Evolutionary conservation across 2,113 vertebrate genomes (phyloP).

Genomic region (Barnardius zonarius): DNA sequence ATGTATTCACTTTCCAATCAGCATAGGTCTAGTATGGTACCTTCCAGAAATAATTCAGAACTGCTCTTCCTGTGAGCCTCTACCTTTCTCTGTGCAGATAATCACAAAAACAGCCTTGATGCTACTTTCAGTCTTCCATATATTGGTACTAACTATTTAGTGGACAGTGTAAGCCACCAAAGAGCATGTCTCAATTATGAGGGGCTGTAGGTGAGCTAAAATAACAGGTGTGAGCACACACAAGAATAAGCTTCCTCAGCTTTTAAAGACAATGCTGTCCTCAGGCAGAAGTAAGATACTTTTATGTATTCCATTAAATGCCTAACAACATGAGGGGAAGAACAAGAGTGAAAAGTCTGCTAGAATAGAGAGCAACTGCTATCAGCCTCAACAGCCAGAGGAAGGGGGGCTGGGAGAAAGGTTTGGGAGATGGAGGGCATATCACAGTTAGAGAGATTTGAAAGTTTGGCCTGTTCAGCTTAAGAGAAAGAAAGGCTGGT

Average conservation of each 20-base stretch:
- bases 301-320: neutral
- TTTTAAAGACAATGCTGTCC: neutral
- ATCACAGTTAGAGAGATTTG: neutral
- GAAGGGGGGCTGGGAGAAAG: neutral
- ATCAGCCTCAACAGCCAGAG: neutral
- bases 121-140: too few species aligned
- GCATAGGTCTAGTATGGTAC: neutral
- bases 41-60: neutral
- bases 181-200: neutral
- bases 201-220: neutral
- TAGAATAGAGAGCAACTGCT: neutral
- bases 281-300: neutral
- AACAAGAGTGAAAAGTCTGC: neutral
- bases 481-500: neutral
- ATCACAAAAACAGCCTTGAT: neutral
- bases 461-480: neutral
- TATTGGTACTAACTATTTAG: neutral
- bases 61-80: neutral
- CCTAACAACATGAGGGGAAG: neutral
- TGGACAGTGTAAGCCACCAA: neutral
- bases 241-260: neutral
- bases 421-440: neutral
- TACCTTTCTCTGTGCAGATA: neutral
- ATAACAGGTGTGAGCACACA: neutral
- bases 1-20: neutral